Evolutionary conservation across 2,797 vertebrate genomes (phyloP), one percentile per base, ranked within the genome.

Genomic region (Balearica regulorum): DNA sequence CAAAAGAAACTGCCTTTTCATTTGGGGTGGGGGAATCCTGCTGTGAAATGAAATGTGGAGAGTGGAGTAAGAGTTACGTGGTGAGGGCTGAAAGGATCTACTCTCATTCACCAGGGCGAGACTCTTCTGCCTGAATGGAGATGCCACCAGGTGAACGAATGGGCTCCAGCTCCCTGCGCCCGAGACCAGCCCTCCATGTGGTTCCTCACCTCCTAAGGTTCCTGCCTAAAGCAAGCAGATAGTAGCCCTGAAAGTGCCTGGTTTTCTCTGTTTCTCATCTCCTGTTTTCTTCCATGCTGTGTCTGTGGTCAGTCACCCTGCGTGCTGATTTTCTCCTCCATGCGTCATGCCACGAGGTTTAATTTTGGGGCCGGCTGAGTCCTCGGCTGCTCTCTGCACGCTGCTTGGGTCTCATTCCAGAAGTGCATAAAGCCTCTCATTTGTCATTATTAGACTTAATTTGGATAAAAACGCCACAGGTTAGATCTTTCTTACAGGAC

Each of bases 271-370:
- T 48, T 77, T 75, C 35, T 4, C 1, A 0, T 55, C 43, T 54
- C 4, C 31, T 70, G 65, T 76, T 46, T 4, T 5, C 20, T 49
- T 17, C 64, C 60, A 28, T 57, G 58, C 24, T 69, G 35, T 51
- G 44, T 18, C 85, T 75, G 21, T 43, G 44, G 16, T 37, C 58
- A 48, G 13, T 15, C 48, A 5, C 16, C 9, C 18, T 26, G 8
- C 9, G 71, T 22, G 43, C 5, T 57, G 53, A 8, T 87, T 84
- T 81, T 87, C 77, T 61, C 6, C 31, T 80, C 60, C n/a, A 10
- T 16, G 3, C 1, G 1, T 29, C 2, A 0, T 5, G 3, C 69
- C 10, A 0, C 0, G 0, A 58, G 18, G 35, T 89, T 87, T 0
- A 4, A 16, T 79, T 69, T 44, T 0, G 1, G 26, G 57, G 53